Conservation (phyloP, 2,888 invertebrate genomes). For the Clepsis dumicolana region DNA sequence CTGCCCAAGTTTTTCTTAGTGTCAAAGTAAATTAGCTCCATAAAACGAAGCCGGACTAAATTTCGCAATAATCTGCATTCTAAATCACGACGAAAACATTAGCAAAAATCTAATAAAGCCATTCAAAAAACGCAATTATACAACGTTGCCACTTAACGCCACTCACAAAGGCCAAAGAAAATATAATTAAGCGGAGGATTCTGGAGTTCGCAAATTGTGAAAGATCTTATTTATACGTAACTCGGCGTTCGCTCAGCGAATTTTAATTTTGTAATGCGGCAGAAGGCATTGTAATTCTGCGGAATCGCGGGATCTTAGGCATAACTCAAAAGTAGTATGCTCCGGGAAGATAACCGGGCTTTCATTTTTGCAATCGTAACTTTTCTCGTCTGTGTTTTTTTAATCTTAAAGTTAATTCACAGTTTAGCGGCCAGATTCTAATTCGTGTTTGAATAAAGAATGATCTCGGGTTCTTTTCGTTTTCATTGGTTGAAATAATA, state of each 20-base stretch:
- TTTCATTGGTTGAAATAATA: background rate
- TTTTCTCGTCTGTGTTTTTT: conserved; percentile 81
- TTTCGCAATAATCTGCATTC: conserved; percentile 8
- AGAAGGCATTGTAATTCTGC: conserved; percentile 59
- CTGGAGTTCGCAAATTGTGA: conserved; percentile 67
- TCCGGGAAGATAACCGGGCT: conserved; percentile 71
- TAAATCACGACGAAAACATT: conserved; percentile 20
- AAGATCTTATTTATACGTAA: conserved; percentile 71
- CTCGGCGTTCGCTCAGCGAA: conserved; percentile 68
- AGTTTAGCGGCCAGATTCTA: conserved; percentile 17
- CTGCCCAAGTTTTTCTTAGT: background rate
- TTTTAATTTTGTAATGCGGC: conserved; percentile 74
- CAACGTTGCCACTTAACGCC: conserved; percentile 56
- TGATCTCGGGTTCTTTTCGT: background rate
- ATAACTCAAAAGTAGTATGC: conserved; percentile 77
- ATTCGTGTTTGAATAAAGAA: conserved; percentile 7
- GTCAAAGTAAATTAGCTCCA: conserved; percentile 13
- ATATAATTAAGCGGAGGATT: conserved; percentile 75
- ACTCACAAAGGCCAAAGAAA: conserved; percentile 51
- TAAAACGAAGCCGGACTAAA: background rate
- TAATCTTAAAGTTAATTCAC: conserved; percentile 51
- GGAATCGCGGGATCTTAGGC: conserved; percentile 46
- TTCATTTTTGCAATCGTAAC: conserved; percentile 81
- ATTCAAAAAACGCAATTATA: conserved; percentile 60
- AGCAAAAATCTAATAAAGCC: conserved; percentile 45